These are phyloP conservation scores for Perizoma flavofasciatum DNA, from an alignment of 2,888 invertebrate species.

Conservation along the genomic window DNA sequence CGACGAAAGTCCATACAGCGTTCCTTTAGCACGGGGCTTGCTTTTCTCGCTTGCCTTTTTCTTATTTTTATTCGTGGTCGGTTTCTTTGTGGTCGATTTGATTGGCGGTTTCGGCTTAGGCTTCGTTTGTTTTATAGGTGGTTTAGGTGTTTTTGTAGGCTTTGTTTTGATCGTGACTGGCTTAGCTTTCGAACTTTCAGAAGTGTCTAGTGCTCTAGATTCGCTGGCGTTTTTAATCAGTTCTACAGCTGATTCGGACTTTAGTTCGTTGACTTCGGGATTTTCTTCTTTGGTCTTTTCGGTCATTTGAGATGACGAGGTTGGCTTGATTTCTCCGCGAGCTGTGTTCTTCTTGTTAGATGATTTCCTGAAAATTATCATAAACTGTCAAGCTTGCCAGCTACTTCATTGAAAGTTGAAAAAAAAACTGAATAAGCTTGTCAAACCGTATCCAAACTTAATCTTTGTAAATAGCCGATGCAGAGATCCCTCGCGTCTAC, in stretches of 20 bases:
- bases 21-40: constrained; percentile 88
- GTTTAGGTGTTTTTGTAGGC: constrained; percentile 55
- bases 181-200: constrained; percentile 68
- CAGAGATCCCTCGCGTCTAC: too few relatives aligned
- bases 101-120: constrained; percentile 65
- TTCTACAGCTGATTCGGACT: constrained; percentile 42
- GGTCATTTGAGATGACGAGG: constrained; percentile 48
- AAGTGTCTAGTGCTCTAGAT: constrained; percentile 66
- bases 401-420: too few relatives aligned
- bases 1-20: constrained; percentile 91
- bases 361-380: constrained; percentile 59
- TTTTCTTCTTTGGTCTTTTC: constrained; percentile 54
- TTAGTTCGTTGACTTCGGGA: constrained; percentile 47
- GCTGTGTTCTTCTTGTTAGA: constrained; percentile 69
- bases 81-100: constrained; percentile 66
- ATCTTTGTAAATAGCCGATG: too few relatives aligned
- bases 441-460: not conserved
- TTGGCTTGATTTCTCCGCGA: constrained; percentile 58
- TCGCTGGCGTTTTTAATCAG: constrained; percentile 42
- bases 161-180: constrained; percentile 55
- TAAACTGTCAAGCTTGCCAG: not conserved
- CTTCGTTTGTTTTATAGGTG: constrained; percentile 47
- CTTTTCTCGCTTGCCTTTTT: constrained; percentile 74
- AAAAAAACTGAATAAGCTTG: too few relatives aligned
- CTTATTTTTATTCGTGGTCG: constrained; percentile 63